A percentile compares a stretch with the other conserved stretches of the same genome.
phyloP scores from a whole-genome alignment of 2,113 vertebrate genomes.

The Neomonachus schauinslandi region DNA sequence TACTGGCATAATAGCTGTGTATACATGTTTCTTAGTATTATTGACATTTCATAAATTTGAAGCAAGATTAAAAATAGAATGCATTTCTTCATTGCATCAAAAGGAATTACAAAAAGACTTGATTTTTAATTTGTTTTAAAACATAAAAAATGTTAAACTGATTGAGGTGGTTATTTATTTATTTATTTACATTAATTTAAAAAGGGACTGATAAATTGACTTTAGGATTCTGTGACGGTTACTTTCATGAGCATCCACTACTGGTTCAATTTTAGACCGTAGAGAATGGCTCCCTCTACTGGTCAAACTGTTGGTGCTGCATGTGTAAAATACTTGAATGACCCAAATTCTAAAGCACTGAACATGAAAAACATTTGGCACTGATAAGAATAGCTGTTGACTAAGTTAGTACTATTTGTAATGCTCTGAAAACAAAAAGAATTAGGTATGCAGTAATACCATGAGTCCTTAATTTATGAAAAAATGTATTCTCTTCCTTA shows the following conservation, averaged over 20 bases:
- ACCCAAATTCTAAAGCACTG: slow-evolving; percentile 40
- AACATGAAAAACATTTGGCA: background rate
- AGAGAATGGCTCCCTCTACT: slow-evolving; percentile 82
- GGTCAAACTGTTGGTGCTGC: background rate
- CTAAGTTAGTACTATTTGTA: background rate
- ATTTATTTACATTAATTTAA: background rate
- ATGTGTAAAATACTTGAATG: background rate
- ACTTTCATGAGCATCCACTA: background rate
- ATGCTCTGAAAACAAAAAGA: slow-evolving; percentile 28
- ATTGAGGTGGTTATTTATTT: background rate
- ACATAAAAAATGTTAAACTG: background rate
- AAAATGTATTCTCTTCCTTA: background rate
- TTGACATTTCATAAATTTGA: background rate
- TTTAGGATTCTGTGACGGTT: background rate
- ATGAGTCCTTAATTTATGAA: background rate
- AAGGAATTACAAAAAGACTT: background rate
- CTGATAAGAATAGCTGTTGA: background rate
- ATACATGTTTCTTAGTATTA: background rate
- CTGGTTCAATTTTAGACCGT: slow-evolving; percentile 42
- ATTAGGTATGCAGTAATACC: background rate
- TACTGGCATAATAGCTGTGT: background rate
- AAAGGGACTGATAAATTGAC: background rate
- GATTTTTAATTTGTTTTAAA: background rate
- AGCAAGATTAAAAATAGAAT: background rate
- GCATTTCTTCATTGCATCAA: background rate